A percentile compares a stretch with the other conserved stretches of the same genome.
phyloP scores from a whole-genome alignment of 2,888 invertebrate genomes.

The Andrena flavipes region DNA sequence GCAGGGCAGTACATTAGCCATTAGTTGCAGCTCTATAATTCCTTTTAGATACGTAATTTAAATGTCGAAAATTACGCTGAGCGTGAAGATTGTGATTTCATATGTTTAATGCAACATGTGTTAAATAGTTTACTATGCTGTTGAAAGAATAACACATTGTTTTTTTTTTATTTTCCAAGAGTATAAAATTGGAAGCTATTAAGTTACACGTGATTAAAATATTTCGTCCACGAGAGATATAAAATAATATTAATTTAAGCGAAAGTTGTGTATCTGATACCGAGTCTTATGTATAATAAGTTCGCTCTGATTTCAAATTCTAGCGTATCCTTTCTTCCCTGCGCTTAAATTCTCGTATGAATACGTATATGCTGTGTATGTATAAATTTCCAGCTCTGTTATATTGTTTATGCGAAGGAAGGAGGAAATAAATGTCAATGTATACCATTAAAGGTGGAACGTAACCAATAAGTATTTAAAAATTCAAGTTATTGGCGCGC shows the following conservation, averaged over 20 bases:
- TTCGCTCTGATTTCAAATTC: constrained; percentile 7
- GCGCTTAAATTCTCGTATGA: constrained; percentile 1
- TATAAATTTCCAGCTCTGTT: constrained; percentile 24
- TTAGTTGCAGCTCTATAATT: constrained; percentile 19
- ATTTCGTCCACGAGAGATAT: neutral
- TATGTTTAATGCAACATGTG: constrained; percentile 3
- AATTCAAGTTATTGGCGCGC: neutral
- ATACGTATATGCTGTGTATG: constrained; percentile 5
- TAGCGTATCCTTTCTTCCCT: neutral
- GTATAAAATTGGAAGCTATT: constrained; percentile 4
- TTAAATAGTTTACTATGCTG: neutral
- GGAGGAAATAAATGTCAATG: constrained; percentile 27
- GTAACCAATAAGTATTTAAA: neutral
- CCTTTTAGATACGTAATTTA: constrained; percentile 10
- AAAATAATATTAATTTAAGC: neutral
- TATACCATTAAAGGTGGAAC: neutral
- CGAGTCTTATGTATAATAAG: neutral
- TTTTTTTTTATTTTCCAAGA: neutral
- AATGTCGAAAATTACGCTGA: constrained; percentile 1
- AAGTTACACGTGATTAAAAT: constrained; percentile 1
- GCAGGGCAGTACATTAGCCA: constrained; percentile 6
- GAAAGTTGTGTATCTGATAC: neutral
- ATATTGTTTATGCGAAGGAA: constrained; percentile 34
- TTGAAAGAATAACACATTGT: neutral
- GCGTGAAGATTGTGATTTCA: constrained; percentile 18